A percentile compares a stretch with the other conserved stretches of the same genome.
phyloP scores from a whole-genome alignment of 2,113 vertebrate genomes.

The Thalassarche chlororhynchos region DNA sequence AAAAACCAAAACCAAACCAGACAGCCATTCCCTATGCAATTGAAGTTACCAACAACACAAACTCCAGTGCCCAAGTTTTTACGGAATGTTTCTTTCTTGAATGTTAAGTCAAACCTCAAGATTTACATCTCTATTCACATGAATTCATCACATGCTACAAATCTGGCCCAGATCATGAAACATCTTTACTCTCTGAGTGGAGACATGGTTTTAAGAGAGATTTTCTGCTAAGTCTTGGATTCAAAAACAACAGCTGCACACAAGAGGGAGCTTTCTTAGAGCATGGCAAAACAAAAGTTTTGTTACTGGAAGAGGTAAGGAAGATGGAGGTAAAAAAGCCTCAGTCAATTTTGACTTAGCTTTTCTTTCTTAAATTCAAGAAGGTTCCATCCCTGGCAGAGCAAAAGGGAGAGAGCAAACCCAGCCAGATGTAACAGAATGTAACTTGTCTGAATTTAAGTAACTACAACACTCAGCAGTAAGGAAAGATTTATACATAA shows the following conservation, averaged over 20 bases:
- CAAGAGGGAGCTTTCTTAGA: neutral
- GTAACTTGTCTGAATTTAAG: neutral
- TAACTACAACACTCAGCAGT: neutral
- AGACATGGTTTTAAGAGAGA: neutral
- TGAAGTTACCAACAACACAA: neutral
- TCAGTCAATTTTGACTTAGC: neutral
- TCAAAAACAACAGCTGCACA: neutral
- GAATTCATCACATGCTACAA: neutral
- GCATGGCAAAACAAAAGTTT: neutral
- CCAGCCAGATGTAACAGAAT: neutral
- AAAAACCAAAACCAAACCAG: neutral
- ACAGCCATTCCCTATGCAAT: neutral
- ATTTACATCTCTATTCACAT: neutral
- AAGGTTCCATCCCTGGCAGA: neutral
- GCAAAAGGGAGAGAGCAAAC: neutral
- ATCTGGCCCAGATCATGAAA: neutral
- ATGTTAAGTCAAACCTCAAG: neutral
- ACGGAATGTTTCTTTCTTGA: neutral
- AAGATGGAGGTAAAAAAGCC: neutral
- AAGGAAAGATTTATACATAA: neutral
- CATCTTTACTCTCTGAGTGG: neutral
- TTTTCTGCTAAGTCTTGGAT: neutral
- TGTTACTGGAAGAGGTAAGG: neutral
- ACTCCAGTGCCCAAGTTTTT: neutral
- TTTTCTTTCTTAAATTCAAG: neutral